Evolutionary conservation across 2,797 vertebrate species (phyloP).

Genomic region (Pampus argenteus): DNA sequence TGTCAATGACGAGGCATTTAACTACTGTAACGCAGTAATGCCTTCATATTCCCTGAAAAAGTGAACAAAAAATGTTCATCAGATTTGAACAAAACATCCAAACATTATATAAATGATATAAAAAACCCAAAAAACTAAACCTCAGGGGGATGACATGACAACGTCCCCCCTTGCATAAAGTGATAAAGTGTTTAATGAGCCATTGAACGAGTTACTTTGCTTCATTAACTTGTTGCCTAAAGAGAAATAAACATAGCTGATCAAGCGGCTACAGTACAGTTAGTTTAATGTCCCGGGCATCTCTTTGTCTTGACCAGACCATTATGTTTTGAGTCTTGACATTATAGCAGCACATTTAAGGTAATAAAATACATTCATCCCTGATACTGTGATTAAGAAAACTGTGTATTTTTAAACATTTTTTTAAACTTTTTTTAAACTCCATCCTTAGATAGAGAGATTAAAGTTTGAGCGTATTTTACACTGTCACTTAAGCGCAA

Average conservation of each 20-base stretch:
- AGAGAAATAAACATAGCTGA: conserved; percentile 1
- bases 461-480: not conserved
- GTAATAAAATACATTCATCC: not conserved
- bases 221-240: conserved; percentile 3
- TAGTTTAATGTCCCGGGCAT: not conserved
- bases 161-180: not conserved
- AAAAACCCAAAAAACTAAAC: not conserved
- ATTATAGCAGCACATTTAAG: not conserved
- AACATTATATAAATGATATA: not conserved
- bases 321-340: not conserved
- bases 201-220: not conserved
- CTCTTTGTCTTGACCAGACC: not conserved
- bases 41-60: not conserved
- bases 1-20: no score
- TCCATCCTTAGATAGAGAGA: not conserved
- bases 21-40: no score
- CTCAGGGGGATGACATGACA: not conserved
- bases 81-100: not conserved
- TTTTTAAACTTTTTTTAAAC: not conserved
- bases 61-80: no score
- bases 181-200: not conserved
- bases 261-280: not conserved
- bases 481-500: not conserved
- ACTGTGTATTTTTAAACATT: not conserved
- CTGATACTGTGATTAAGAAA: not conserved